Base-by-base conservation (phyloP, 2,888 invertebrate genomes). In the Agrilus cyanescens region DNA sequence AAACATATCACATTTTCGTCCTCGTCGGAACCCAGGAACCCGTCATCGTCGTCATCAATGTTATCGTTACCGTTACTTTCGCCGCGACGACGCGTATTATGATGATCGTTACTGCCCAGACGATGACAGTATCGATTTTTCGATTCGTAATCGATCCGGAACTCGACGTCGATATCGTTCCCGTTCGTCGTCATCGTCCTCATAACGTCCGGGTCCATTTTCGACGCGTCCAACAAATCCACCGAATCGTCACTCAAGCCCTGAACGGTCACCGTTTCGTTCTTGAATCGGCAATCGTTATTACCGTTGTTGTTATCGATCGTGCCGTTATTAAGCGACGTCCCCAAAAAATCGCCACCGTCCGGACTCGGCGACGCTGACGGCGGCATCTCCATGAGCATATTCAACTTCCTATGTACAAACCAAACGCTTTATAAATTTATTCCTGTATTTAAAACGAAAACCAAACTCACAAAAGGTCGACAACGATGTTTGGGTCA, bases 401-500 rank as follows among this genome's bases (percentile, higher is more conserved):
- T 25, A 10, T 25, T 25, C 25, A 25, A 10, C 25, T 25, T 25
- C 25, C 25, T 25, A 25, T 10, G 10, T 25, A 10, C 10, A 10
- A 10, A 25, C 8, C 4, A 25, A 2, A 25, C 25, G 10, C 3
- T 25, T 20, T 20, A 20, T 20, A 2, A 20, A 20, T 6, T 5
- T 3, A 25, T 25, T 2, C 10, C 10, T 25, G 10, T 2, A 25
- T 10, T 25, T 10, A 40, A 20, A 39, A 38, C 12, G 25, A 35
- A 45, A 31, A 8, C 12, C 12, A 44, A 30, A 64, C 69, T 66
- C 67, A 80, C 86, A 80, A 79, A 53, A 74, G 67, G 52, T 87
- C 86, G 14, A 81, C 74, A 30, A 78, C 76, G 58, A 90, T 74
- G 66, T 77, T 89, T 32, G 91, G 89, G 68, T 91, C 90, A 65